These are phyloP conservation scores for Hirudinaria manillensis DNA, from an alignment of 2,888 invertebrate genomes.

Conservation along the genomic window DNA sequence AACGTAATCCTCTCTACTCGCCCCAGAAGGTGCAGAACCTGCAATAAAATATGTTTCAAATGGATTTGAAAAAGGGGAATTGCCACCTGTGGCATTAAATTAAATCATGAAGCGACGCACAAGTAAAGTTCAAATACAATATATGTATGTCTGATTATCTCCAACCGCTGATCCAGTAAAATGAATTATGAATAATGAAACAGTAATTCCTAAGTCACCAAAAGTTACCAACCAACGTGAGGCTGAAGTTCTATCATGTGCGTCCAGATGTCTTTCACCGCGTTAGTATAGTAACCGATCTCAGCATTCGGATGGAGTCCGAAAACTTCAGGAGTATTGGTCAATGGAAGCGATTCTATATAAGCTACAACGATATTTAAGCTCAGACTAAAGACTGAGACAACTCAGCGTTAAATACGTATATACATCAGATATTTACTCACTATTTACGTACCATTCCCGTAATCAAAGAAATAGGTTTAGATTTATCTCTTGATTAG, in stretches of 20 bases:
- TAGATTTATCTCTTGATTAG: too few relatives aligned
- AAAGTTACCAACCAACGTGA: constrained; percentile 66
- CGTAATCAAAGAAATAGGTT: too few relatives aligned
- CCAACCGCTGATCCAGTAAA: too few relatives aligned
- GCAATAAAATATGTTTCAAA: constrained; percentile 27
- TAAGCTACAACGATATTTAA: constrained; percentile 58
- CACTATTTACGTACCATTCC: too few relatives aligned
- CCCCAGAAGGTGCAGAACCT: constrained; percentile 67
- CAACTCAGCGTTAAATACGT: constrained; percentile 24
- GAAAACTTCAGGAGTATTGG: constrained; percentile 82
- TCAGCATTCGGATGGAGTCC: constrained; percentile 90
- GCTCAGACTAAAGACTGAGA: constrained; percentile 23
- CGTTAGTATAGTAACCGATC: constrained; percentile 84
- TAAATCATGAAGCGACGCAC: neutral
- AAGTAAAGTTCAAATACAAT: neutral
- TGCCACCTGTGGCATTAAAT: neutral
- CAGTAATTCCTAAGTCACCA: neutral
- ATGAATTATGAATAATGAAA: too few relatives aligned
- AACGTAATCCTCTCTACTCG: constrained; percentile 80
- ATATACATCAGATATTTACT: too few relatives aligned
- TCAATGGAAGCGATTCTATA: constrained; percentile 74
- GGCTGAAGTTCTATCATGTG: constrained; percentile 82
- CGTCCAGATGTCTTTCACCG: constrained; percentile 77
- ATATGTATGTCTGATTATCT: neutral
- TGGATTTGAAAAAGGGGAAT: neutral